phyloP scores from a whole-genome alignment of 1,140 invertebrate genomes.

The Leptinotarsa texana region DNA sequence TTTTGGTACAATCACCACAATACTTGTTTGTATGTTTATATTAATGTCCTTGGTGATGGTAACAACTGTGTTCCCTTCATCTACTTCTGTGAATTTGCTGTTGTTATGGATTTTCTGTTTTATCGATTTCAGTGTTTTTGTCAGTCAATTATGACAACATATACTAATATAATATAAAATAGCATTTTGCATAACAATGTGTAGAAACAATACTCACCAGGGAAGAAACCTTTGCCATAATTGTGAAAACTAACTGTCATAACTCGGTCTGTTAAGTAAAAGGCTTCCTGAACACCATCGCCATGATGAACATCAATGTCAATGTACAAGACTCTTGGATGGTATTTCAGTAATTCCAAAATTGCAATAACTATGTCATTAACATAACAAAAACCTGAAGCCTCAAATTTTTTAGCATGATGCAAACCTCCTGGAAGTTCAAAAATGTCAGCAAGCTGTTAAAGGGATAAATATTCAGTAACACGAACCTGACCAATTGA shows the following conservation, averaged over 20 bases:
- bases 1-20: no score
- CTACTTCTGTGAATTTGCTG: no score
- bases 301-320: conserved; percentile 99
- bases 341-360: conserved; percentile 93
- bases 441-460: no score
- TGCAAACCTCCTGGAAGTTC: conserved; percentile 84
- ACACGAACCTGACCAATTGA: conserved; percentile 96
- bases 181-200: not conserved
- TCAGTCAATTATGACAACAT: no score
- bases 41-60: no score
- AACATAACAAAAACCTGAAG: conserved; percentile 94
- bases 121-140: no score
- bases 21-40: no score
- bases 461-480: conserved; percentile 43
- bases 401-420: conserved; percentile 99
- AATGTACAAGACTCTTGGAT: conserved; percentile 95
- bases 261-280: conserved; percentile 96
- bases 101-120: no score
- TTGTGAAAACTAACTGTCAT: conserved; percentile 99
- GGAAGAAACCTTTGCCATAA: conserved; percentile 98
- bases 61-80: no score
- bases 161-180: not conserved
- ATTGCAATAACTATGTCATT: conserved; percentile 99
- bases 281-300: conserved; percentile 99
- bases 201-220: conserved; percentile 53